Base-by-base conservation (phyloP, 2,797 vertebrate species). In the Pagetopsis macropterus region DNA sequence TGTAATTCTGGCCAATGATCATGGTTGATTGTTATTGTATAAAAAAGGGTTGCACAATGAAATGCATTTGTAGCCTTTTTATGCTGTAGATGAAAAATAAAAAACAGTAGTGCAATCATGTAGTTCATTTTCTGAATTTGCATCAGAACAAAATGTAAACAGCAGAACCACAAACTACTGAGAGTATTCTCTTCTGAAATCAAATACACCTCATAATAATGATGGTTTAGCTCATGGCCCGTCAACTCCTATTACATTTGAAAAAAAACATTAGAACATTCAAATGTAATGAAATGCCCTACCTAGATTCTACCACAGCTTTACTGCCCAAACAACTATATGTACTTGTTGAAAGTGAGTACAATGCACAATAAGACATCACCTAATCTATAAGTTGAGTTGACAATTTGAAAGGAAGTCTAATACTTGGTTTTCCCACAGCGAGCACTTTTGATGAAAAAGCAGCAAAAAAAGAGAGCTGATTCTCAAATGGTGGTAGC, bases 401-500 rank as follows among this genome's bases (percentile, higher is more conserved):
- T 19, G 5, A 45, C 41, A n/a, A 8, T 52, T 68, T 60, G 3
- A 61, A 75, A 27, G 59, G 8, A 59, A 16, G 10, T 70, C 37
- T 43, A 46, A 43, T 48, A 1, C 37, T 65, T 2, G 17, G 50
- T 46, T 75, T 11, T 77, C 56, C 65, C 44, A 9, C 86, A 97
- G 97, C 83, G 93, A 74, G 92, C 61, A 3, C 92, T 97, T 52
- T 78, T 96, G 81, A 94, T 96, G 51, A 96, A 96, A 87, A 97
- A 96, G 84, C 97, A 97, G 84, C 94, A 95, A 56, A 95, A 93
- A 70, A 96, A 95, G 73, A 93, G 96, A 70, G 85, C 94, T 43
- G 95, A 96, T 71, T 75, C 90, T n/a, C 94, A 95, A 56, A 97
- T 97, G 96, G 94, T 96, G 72, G 94, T 91, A n/a, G 93, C 95